Evolutionary conservation across 2,113 vertebrate species (phyloP), one percentile per base, ranked within the genome.

Genomic region (Pelodiscus sinensis): DNA sequence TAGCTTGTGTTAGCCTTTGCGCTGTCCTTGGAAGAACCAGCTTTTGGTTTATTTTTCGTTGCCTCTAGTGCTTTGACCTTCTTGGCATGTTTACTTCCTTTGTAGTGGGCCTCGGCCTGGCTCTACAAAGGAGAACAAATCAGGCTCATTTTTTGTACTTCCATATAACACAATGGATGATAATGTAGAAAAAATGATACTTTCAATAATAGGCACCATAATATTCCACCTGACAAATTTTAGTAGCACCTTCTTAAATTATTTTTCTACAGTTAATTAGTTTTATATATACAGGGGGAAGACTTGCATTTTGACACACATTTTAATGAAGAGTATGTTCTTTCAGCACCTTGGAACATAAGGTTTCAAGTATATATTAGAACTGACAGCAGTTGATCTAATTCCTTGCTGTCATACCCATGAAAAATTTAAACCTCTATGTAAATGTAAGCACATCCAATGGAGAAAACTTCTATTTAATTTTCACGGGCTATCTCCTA

Each of bases 21-120:
- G 97, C 98, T 98, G 98, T 98, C 98, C 97, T 98, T 98, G 98
- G 98, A 97, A 97, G 98, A 95, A 95, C 98, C 98, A 98, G 95
- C 95, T 98, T 99, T 98, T 98, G 98, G 98, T 96, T 99, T 99
- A 97, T 97, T 98, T 98, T 99, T 99, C 96, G 98, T 98, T 98
- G 98, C 98, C 98, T 99, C 99, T 98, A 99, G 98, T 96, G 98
- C 98, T 99, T 99, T 99, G 97, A 99, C 98, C 98, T 99, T 99
- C 99, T 99, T 99, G 98, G 99, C 99, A 96, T 99, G 99, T 97
- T 99, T 99, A 97, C 99, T 99, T 98, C 99, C 99, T 99, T 99
- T 99, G 98, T 99, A 99, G 98, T 99, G 99, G 92, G 99, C 99
- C 97, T 99, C 99, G 83, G 99, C 99, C 98, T 99, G 99, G 98